These are phyloP conservation scores for Poecilus cupreus DNA, from an alignment of 2,888 invertebrate species.

Conservation along the genomic window DNA sequence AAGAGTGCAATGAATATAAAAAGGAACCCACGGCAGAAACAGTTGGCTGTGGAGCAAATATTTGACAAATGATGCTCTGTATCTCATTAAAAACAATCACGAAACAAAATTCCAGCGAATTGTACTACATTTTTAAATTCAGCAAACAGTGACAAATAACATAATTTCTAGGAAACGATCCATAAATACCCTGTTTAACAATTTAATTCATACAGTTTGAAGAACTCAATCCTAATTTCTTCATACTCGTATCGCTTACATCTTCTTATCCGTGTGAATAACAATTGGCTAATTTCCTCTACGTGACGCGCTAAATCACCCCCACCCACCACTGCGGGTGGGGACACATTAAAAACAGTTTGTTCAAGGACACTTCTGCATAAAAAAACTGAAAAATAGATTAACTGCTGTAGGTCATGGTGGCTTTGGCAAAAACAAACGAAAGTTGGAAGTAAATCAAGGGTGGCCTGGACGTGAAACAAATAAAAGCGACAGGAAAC, in stretches of 20 bases:
- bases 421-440: no score
- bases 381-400: no score
- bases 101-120: not conserved
- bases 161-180: not conserved
- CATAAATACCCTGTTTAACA: not conserved
- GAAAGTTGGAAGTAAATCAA: no score
- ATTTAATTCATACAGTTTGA: not conserved
- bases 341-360: no score
- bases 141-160: not conserved
- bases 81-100: not conserved
- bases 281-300: slow-evolving; percentile 4
- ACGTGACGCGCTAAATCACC: not conserved
- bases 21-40: not conserved
- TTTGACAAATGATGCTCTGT: no score
- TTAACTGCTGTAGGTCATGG: no score
- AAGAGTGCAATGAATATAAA: no score
- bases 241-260: not conserved
- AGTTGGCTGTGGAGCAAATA: no score
- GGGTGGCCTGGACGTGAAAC: no score
- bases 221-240: not conserved
- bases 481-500: no score
- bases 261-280: not conserved
- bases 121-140: not conserved
- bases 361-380: no score
- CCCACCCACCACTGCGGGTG: not conserved